phyloP scores from a whole-genome alignment of 2,113 vertebrate genomes.

The Benitochromis conjunctus region DNA sequence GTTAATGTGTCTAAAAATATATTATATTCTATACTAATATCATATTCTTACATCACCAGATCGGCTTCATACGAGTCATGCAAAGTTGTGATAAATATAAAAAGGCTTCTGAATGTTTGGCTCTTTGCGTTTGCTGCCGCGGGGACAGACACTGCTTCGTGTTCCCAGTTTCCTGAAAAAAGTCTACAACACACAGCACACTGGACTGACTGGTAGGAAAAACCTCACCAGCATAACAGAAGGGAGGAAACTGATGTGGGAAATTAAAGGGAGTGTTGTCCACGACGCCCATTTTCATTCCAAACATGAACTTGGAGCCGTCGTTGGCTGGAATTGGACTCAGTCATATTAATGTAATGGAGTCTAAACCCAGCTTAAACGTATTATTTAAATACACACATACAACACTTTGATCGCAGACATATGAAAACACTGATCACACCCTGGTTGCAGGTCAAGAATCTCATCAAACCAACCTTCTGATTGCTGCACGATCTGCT shows the following conservation, averaged over 20 bases:
- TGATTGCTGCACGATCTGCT: not conserved
- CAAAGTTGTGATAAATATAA: not conserved
- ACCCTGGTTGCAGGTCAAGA: not conserved
- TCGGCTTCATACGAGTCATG: not conserved
- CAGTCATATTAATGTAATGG: not conserved
- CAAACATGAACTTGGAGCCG: not conserved
- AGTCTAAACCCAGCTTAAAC: not conserved
- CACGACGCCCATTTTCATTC: not conserved
- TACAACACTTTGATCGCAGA: fast-evolving
- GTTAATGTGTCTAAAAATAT: not conserved
- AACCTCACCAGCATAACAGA: fast-evolving
- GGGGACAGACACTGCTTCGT: no score
- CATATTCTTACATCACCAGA: not conserved
- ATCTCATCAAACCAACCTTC: not conserved
- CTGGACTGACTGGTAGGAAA: not conserved
- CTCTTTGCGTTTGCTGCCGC: not conserved
- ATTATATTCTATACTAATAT: not conserved
- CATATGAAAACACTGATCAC: not conserved
- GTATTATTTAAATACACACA: not conserved
- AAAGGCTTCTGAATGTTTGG: not conserved
- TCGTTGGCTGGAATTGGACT: no score
- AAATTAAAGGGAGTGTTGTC: not conserved
- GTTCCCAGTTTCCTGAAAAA: no score
- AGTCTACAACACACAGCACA: fast-evolving
- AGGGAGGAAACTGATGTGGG: not conserved